phyloP scores from a whole-genome alignment of 2,113 vertebrate genomes.

The Promerops cafer region DNA sequence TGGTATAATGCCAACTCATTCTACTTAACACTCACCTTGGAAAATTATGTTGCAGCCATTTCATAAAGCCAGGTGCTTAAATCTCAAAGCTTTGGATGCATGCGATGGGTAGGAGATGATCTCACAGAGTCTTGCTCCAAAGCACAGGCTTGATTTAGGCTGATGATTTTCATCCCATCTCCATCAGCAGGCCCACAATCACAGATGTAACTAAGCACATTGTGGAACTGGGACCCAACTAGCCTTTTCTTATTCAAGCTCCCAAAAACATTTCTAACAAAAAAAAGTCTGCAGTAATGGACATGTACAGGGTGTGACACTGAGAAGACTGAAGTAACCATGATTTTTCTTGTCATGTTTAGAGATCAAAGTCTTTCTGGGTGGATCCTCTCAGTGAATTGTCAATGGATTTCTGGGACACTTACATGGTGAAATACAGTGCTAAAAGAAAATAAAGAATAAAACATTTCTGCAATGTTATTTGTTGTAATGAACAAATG shows the following conservation, averaged over 20 bases:
- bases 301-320: neutral
- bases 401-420: neutral
- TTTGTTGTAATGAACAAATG: neutral
- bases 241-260: neutral
- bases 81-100: neutral
- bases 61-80: neutral
- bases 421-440: neutral
- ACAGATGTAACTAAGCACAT: neutral
- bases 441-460: neutral
- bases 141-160: neutral
- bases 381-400: neutral
- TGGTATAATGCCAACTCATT: neutral
- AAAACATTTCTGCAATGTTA: neutral
- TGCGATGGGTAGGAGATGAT: neutral
- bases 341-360: neutral
- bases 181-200: neutral
- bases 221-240: neutral
- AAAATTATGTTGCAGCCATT: neutral
- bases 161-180: neutral
- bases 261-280: neutral
- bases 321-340: neutral
- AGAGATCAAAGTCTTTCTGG: neutral
- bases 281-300: neutral
- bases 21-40: neutral
- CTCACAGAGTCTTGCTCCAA: neutral